Evolutionary conservation across 2,113 vertebrate genomes (phyloP), one percentile per base, ranked within the genome.

Genomic region (Ammospiza nelsoni): DNA sequence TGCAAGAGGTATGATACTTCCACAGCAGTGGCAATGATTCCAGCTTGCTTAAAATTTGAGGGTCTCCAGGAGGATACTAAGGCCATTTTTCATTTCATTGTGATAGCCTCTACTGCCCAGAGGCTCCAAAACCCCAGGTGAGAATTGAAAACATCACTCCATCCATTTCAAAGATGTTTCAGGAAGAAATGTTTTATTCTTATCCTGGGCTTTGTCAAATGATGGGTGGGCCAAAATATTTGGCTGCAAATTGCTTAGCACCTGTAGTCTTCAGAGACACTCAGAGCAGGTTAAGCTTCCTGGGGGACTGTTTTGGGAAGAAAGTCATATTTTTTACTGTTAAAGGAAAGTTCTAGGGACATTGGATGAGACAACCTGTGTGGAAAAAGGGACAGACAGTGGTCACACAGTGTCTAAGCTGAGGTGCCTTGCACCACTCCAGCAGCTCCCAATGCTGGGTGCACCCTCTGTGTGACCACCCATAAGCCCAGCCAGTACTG

Each of bases 21-120:
- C 5, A 1, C 24, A 74, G 27, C 20, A 81, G 57, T 39, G 68
- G 41, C n/a, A 88, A 72, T 8, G 3, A 75, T 52, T 77, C 22
- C 41, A 61, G 22, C 25, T 94, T 79, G 22, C 57, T 89, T 92
- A 51, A 89, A 82, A 83, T 59, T 66, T 92, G 61, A 93, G n/a
- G 11, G 21, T 8, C 18, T 92, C 13, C 4, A 59, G 48, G 35
- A 44, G 57, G 23, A 90, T 11, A 15, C 35, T 76, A 51, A 75
- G 62, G 44, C 4, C 9, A 41, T 63, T 96, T 90, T 86, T 88
- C 35, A 41, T 52, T 88, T 92, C 39, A 49, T 2, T n/a, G 14
- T 25, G 27, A 37, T 81, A 83, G 18, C 5, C 22, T 71, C 37
- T 75, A 4, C 27, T 71, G 7, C 14, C 46, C 48, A 80, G 24